Evolutionary conservation across 2,797 vertebrate species (phyloP).

Genomic region (Hephaestus fuliginosus): DNA sequence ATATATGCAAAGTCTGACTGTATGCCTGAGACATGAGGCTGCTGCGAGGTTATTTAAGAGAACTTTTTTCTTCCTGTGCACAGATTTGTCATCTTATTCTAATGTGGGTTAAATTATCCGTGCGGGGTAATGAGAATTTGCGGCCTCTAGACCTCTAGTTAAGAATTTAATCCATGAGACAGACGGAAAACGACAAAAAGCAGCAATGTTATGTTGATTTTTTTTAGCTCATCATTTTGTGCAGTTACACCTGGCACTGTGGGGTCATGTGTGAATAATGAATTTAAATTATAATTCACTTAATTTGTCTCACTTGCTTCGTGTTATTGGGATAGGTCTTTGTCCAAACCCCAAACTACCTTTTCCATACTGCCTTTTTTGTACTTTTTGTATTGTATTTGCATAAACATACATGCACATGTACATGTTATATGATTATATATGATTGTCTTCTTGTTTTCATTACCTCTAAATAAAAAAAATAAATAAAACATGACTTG

Average conservation of each 20-base stretch:
- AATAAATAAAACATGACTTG: constrained; percentile 14
- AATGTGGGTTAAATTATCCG: constrained; percentile 15
- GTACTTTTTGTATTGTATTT: not conserved
- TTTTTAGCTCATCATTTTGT: constrained; percentile 13
- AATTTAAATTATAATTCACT: constrained; percentile 9
- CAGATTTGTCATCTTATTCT: constrained; percentile 19
- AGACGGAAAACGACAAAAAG: constrained; percentile 6
- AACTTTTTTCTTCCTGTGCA: not conserved
- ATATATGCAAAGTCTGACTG: constrained; percentile 3
- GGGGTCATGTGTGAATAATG: not conserved
- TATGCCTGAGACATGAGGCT: not conserved
- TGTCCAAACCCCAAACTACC: not conserved
- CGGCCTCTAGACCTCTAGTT: constrained; percentile 20
- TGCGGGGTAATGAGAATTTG: constrained; percentile 12
- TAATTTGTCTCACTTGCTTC: not conserved
- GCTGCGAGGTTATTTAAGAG: not conserved
- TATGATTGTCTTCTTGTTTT: not conserved
- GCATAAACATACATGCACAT: not conserved
- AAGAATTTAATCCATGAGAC: constrained; percentile 28
- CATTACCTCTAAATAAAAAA: not conserved
- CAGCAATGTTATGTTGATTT: not conserved
- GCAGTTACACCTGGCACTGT: constrained; percentile 9
- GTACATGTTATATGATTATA: not conserved
- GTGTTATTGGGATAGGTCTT: not conserved
- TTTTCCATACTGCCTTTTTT: not conserved